Evolutionary conservation across 2,888 invertebrate species (phyloP).

Genomic region (Nephrotoma flavescens): DNA sequence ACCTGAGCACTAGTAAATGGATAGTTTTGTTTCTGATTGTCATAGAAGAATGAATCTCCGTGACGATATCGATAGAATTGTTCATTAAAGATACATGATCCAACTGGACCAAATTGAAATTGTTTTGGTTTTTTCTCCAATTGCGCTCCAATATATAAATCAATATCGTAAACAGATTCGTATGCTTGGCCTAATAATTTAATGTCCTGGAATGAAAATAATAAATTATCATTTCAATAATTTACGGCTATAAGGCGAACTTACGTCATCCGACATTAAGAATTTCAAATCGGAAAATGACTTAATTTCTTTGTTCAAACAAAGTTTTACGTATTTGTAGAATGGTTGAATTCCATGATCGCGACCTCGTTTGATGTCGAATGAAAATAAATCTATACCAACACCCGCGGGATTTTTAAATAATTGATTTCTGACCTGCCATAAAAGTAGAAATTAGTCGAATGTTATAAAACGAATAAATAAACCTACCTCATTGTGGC

Average conservation of each 20-base stretch:
- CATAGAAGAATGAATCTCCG: constrained; percentile 63
- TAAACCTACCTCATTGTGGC: neutral
- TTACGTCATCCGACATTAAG: neutral
- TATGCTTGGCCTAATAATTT: constrained; percentile 29
- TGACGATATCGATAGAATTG: constrained; percentile 48
- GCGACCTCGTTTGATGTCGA: constrained; percentile 56
- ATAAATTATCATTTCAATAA: constrained; percentile 8
- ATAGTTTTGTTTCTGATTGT: constrained; percentile 32
- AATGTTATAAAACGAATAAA: neutral
- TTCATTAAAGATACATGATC: constrained; percentile 56
- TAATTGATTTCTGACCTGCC: neutral
- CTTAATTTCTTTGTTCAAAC: constrained; percentile 42
- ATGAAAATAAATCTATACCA: constrained; percentile 51
- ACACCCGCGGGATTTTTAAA: neutral
- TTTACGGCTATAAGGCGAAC: constrained; percentile 18
- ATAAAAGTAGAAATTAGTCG: neutral
- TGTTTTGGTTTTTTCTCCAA: constrained; percentile 47
- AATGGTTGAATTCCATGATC: constrained; percentile 57
- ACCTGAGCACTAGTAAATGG: constrained; percentile 33
- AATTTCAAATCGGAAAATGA: constrained; percentile 42
- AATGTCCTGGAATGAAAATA: constrained; percentile 32
- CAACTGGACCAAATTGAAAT: constrained; percentile 49
- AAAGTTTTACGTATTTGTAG: constrained; percentile 52
- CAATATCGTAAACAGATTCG: constrained; percentile 42
- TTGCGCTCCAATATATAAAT: constrained; percentile 56